These are phyloP conservation scores for Meriones psammophilus DNA, from an alignment of 2,797 vertebrate genomes.

Conservation along the genomic window DNA sequence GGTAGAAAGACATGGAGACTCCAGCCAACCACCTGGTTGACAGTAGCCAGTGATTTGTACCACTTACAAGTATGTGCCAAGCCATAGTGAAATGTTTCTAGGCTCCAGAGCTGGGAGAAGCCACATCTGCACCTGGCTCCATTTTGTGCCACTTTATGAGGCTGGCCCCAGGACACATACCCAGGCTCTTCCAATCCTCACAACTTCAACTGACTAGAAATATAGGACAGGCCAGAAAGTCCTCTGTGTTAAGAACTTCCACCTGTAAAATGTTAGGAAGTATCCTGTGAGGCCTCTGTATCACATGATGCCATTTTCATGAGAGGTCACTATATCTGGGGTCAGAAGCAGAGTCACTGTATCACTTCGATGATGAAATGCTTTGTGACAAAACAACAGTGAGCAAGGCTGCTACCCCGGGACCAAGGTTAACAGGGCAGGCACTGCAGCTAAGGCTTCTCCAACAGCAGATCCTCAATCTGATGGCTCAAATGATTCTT, in stretches of 20 bases:
- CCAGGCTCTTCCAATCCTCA: too few species aligned
- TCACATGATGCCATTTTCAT: background rate
- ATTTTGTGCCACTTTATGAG: too few species aligned
- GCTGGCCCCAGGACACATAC: background rate
- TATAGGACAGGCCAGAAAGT: background rate
- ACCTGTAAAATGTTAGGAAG: background rate
- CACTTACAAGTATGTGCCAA: background rate
- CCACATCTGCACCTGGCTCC: accelerated
- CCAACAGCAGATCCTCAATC: background rate
- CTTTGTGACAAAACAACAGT: background rate
- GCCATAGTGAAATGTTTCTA: background rate
- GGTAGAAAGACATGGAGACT: background rate
- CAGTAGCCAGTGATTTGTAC: accelerated
- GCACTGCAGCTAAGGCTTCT: background rate
- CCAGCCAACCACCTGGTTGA: too few species aligned
- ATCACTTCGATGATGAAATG: background rate
- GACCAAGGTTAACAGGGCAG: background rate
- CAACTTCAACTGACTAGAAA: background rate
- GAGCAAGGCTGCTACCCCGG: background rate
- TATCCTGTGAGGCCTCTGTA: background rate
- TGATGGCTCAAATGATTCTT: too few species aligned
- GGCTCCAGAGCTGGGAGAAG: background rate
- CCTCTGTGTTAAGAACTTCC: background rate
- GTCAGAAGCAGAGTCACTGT: background rate
- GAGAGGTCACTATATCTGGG: background rate